Conservation (phyloP, 2,113 vertebrate genomes). For the Motacilla alba region DNA sequence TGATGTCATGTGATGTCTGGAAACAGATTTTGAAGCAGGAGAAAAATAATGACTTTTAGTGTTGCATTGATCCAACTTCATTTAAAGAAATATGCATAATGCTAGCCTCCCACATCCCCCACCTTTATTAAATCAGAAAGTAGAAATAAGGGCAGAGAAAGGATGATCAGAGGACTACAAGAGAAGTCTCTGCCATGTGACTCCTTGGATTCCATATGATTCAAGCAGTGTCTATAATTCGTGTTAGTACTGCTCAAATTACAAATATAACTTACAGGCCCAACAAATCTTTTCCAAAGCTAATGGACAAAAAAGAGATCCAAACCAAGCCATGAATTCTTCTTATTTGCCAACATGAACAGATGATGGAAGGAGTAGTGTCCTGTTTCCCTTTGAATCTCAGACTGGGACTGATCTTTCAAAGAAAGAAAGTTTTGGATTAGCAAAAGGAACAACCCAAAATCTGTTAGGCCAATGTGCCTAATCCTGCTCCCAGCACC, state of each 20-base stretch:
- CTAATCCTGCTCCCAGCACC: not conserved
- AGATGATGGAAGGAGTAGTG: not conserved
- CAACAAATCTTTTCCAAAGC: not conserved
- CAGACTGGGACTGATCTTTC: not conserved
- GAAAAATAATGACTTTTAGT: not conserved
- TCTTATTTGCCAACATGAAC: not conserved
- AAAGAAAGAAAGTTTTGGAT: not conserved
- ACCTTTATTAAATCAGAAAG: not conserved
- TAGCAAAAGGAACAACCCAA: not conserved
- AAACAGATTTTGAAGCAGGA: not conserved
- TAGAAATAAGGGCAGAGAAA: not conserved
- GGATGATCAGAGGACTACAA: not conserved
- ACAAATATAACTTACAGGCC: not conserved
- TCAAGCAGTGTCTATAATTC: not conserved
- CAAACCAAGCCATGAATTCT: not conserved
- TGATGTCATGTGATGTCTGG: not conserved
- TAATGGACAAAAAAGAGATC: not conserved
- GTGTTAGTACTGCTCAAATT: not conserved
- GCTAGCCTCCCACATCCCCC: not conserved
- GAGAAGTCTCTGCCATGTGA: not conserved
- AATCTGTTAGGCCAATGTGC: not conserved
- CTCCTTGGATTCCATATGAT: not conserved
- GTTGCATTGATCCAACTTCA: not conserved
- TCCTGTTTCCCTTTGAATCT: not conserved
- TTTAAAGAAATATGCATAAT: not conserved